Evolutionary conservation across 2,797 vertebrate species (phyloP).

Genomic region (Halcyon badia): DNA sequence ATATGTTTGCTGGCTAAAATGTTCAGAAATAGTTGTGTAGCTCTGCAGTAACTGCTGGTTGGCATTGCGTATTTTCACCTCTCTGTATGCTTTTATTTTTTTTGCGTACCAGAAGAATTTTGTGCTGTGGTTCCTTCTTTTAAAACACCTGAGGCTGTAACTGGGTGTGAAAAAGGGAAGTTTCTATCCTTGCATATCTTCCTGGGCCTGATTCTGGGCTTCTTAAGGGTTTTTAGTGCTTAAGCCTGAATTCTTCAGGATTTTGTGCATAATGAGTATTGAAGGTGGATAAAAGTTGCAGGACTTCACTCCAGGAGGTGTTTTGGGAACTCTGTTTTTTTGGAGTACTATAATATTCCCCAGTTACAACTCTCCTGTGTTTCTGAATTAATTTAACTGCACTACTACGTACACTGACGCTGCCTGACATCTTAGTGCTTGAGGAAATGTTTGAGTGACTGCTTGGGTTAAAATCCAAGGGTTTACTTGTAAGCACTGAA

Average conservation of each 20-base stretch:
- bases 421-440: background rate
- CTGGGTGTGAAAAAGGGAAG: background rate
- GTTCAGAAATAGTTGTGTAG: background rate
- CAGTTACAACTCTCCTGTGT: background rate
- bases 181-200: background rate
- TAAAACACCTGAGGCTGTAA: background rate
- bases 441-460: slow-evolving; percentile 1
- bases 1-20: background rate
- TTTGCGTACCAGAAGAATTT: background rate
- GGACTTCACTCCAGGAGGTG: background rate
- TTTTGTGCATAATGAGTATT: background rate
- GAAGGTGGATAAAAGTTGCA: background rate
- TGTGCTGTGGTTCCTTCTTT: background rate
- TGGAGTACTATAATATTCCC: background rate
- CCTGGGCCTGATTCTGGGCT: background rate
- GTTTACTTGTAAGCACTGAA: background rate
- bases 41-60: background rate
- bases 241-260: background rate
- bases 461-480: background rate
- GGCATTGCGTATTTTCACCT: background rate
- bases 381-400: background rate
- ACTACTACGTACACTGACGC: background rate
- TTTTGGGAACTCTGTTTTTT: background rate
- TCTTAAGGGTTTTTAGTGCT: background rate
- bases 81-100: background rate